Base-by-base conservation (phyloP, 2,113 vertebrate genomes). In the Pseudonaja textilis region DNA sequence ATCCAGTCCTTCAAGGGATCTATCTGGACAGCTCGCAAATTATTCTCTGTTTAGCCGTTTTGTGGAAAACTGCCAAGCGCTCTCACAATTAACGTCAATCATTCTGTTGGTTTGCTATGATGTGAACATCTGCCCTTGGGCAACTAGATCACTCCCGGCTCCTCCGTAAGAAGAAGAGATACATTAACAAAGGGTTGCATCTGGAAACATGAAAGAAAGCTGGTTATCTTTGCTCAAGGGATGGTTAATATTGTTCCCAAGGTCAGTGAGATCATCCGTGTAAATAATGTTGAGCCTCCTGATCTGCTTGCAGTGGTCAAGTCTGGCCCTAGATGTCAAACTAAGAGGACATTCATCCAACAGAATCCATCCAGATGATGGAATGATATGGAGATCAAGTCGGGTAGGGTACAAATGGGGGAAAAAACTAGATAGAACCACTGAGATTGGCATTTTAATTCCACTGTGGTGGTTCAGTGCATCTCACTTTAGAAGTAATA, bases 71-170 rank as follows among this genome's bases (percentile, higher is more conserved):
- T 93, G 92, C 81, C 92, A 93, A 90, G n/a, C 5, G 14, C 4
- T 39, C 22, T 93, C 89, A 93, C 89, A 93, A 93, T 93, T 93
- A 93, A 85, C 42, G 92, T 89, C 92, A 93, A 93, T 93, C 92
- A 93, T 45, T 87, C 88, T 6, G 14, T 42, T 7, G 45, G 55
- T 23, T 81, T 54, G 92, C 89, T 90, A 85, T 93, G 89, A 93
- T 93, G 92, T 87, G 88, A 93, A 87, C 92, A 93, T 89, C 89
- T 87, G 81, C 87, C 92, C 92, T 90, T 55, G 2, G 56, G 92
- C 89, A 23, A 93, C 14, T 16, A 18, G n/a, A 86, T 34, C 20
- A 90, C 88, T 87, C 2, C 56, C 42, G 88, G 89, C 56, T 87
- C 23, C 86, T 93, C 22, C 42, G 29, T 64, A 18, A 61, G 45